Evolutionary conservation across 2,113 vertebrate species (phyloP), one percentile per base, ranked within the genome.

Genomic region (Hoplias malabaricus): DNA sequence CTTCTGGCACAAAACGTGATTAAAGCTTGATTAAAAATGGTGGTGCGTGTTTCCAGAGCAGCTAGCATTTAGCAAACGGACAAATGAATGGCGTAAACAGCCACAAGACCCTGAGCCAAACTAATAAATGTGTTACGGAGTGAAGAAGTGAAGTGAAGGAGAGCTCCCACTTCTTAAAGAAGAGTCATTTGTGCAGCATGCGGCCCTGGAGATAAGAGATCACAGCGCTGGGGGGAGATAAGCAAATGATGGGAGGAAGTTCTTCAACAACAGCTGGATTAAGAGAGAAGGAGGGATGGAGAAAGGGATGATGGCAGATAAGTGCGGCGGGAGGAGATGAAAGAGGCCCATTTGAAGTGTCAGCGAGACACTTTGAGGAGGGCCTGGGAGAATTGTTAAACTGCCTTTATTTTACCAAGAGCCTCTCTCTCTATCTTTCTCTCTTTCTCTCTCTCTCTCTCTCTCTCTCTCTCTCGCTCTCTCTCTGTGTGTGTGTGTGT

Each of bases 271-370:
- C 54, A 62, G 72, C 54, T 75, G 48, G 77, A 82, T 73, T 81
- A 79, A 80, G 61, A 50, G 69, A 29, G 69, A 69, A 72, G 73
- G 61, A 75, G 73, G 46, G 69, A 75, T 71, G 63, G 80, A 77
- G 82, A 75, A n/a, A 84, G 78, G 67, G 80, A 81, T 80, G 82
- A 86, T 80, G 70, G 82, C 72, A 78, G 80, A 82, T 80, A 84
- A 82, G 82, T 69, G 48, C 56, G 38, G 70, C 46, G 50, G 78
- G 68, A 75, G 74, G 75, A 85, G 81, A 83, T 83, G 78, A 83
- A 83, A 81, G 81, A 69, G 73, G 23, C 69, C 80, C 75, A 81
- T 85, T 80, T 80, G 78, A 83, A 77, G 78, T 85, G 78, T 85
- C 81, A 80, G 83, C 31, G 48, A 61, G 78, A 77, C 75, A 56